A percentile compares a stretch with the other conserved stretches of the same genome.
Evolutionary conservation across 2,113 vertebrate genomes (phyloP).

Genomic region (Pachycephala philippinensis): DNA sequence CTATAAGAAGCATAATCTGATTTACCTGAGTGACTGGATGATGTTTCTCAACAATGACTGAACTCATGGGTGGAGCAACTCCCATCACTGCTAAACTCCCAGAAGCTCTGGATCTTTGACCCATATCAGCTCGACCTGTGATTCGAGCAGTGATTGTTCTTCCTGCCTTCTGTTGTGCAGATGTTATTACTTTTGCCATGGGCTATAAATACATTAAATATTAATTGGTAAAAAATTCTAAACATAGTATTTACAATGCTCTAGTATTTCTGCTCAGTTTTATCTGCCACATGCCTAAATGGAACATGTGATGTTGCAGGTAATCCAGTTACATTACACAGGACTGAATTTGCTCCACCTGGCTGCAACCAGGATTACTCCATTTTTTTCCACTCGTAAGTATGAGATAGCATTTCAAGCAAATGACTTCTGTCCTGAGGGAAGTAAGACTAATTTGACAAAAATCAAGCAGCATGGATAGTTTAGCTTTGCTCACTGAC

Average conservation of each 20-base stretch:
- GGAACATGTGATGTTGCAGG: neutral
- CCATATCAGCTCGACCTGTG: constrained; percentile 77
- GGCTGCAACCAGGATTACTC: neutral
- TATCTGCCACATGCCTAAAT: neutral
- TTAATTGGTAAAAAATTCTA: neutral
- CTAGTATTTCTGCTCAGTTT: neutral
- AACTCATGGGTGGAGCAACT: constrained; percentile 88
- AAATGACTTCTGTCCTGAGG: neutral
- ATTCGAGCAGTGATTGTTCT: constrained; percentile 90
- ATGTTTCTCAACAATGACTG: constrained; percentile 90
- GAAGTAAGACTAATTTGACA: neutral
- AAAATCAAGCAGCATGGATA: neutral
- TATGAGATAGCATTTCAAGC: neutral
- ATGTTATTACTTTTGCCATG: constrained; percentile 76
- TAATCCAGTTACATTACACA: neutral
- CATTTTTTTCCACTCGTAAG: neutral
- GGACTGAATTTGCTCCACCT: neutral
- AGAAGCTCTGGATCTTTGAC: constrained; percentile 69
- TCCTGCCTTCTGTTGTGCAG: constrained; percentile 87
- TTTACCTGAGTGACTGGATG: constrained; percentile 90
- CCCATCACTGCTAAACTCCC: constrained; percentile 82
- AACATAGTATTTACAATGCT: neutral
- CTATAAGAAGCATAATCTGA: neutral
- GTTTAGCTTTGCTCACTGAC: neutral
- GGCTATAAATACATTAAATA: constrained; percentile 67